Evolutionary conservation across 2,797 vertebrate genomes (phyloP).

Genomic region (Molossus molossus): DNA sequence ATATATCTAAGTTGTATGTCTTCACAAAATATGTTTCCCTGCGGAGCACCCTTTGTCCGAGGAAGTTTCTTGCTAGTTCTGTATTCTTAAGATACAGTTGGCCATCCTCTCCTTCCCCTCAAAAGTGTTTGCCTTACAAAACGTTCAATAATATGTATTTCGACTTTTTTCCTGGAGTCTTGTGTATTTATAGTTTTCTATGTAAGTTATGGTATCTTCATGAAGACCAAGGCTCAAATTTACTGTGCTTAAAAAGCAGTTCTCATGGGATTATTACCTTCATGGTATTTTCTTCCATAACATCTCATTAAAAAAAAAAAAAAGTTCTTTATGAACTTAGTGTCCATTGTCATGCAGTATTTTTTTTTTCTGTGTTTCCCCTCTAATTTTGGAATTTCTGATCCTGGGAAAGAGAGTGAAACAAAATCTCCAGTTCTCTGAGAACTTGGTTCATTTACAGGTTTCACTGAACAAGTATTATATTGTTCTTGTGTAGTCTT

Average conservation of each 20-base stretch:
- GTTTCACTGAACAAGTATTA: slow-evolving; percentile 73
- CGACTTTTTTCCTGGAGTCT: slow-evolving; percentile 71
- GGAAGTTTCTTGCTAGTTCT: slow-evolving; percentile 64
- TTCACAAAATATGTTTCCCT: slow-evolving; percentile 82
- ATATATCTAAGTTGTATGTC: slow-evolving; percentile 80
- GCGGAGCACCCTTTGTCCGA: slow-evolving; percentile 86
- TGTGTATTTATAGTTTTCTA: slow-evolving; percentile 87
- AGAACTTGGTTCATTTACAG: slow-evolving; percentile 77
- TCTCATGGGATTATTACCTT: slow-evolving; percentile 86
- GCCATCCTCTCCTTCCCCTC: slow-evolving; percentile 42
- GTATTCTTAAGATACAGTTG: slow-evolving; percentile 54
- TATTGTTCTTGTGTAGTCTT: slow-evolving; percentile 72
- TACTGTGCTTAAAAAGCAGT: slow-evolving; percentile 78
- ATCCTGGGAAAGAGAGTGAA: slow-evolving; percentile 73
- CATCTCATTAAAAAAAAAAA: slow-evolving; percentile 67
- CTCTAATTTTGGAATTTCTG: slow-evolving; percentile 75
- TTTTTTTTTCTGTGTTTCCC: slow-evolving; percentile 26
- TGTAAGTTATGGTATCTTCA: slow-evolving; percentile 80
- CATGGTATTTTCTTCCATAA: slow-evolving; percentile 84
- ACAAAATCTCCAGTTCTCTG: slow-evolving; percentile 74
- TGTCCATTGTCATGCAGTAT: slow-evolving; percentile 83
- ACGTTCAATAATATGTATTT: slow-evolving; percentile 80
- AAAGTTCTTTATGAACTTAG: slow-evolving; percentile 81
- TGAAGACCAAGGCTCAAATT: slow-evolving; percentile 83
- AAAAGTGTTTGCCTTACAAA: slow-evolving; percentile 75